These are phyloP conservation scores for Trypoxylus dichotomus DNA, from an alignment of 1,140 invertebrate species.

Conservation along the genomic window DNA sequence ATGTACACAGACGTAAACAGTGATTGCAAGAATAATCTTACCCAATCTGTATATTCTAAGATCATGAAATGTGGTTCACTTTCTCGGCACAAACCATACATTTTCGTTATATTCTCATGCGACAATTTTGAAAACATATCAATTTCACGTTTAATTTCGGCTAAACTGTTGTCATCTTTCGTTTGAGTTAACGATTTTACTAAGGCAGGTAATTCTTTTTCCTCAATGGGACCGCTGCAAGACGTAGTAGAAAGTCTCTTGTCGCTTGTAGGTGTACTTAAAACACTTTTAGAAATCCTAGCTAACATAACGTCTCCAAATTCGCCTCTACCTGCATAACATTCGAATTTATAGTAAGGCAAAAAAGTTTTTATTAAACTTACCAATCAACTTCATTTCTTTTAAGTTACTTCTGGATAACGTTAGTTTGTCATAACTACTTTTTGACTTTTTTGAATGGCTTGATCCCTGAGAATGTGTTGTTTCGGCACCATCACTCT, in stretches of 20 bases:
- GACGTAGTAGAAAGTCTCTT: conserved; percentile 51
- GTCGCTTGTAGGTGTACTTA: conserved; percentile 39
- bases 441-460: conserved; percentile 71
- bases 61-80: conserved; percentile 87
- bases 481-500: conserved; percentile 79
- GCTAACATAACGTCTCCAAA: conserved; percentile 88
- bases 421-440: conserved; percentile 75
- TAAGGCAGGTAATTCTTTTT: conserved; percentile 63
- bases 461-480: conserved; percentile 72
- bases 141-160: conserved; percentile 85
- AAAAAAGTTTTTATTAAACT: conserved; percentile 31
- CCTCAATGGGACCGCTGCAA: conserved; percentile 48
- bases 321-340: conserved; percentile 73
- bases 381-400: conserved; percentile 78
- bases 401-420: conserved; percentile 73
- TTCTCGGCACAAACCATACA: conserved; percentile 82
- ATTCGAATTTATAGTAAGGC: not conserved
- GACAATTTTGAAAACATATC: conserved; percentile 80
- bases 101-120: conserved; percentile 76
- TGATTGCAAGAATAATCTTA: conserved; percentile 52
- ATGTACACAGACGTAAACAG: not conserved
- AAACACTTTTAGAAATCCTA: conserved; percentile 59
- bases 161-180: conserved; percentile 73
- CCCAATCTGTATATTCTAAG: conserved; percentile 91
- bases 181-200: conserved; percentile 74